Percentiles rank a stretch among this genome's conserved stretches.
phyloP scores from a whole-genome alignment of 2,797 vertebrate species.

The Limosa lapponica region DNA sequence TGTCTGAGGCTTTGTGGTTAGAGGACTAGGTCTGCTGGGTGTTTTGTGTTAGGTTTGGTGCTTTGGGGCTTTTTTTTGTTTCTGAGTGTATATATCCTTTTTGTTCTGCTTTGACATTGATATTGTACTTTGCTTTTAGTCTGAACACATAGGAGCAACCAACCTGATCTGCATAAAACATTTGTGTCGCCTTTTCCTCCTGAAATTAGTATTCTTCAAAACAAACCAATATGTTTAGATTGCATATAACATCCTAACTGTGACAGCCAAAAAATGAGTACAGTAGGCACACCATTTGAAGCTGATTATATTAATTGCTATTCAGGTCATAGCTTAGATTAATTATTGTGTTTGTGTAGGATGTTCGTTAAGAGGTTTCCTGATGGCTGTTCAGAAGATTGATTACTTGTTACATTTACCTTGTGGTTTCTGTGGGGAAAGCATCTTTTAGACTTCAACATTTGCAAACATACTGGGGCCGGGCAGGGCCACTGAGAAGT shows the following conservation, averaged over 20 bases:
- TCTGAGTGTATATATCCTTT: slow-evolving; percentile 2
- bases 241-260: slow-evolving; percentile 21
- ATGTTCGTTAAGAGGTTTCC: slow-evolving; percentile 77
- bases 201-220: slow-evolving; percentile 68
- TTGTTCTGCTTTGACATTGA: slow-evolving; percentile 62
- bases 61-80: not conserved
- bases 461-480: slow-evolving; percentile 31
- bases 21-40: not conserved
- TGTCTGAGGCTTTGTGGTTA: slow-evolving; percentile 31
- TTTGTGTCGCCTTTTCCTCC: slow-evolving; percentile 37
- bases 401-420: slow-evolving; percentile 78
- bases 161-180: slow-evolving; percentile 23
- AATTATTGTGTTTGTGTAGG: slow-evolving; percentile 81
- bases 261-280: slow-evolving; percentile 53
- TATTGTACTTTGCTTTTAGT: slow-evolving; percentile 47
- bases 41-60: not conserved
- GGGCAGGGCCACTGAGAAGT: not conserved
- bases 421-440: slow-evolving; percentile 76
- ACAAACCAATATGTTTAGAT: slow-evolving; percentile 38
- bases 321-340: slow-evolving; percentile 76
- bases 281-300: slow-evolving; percentile 46
- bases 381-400: slow-evolving; percentile 76
- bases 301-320: slow-evolving; percentile 75
- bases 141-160: slow-evolving; percentile 43
- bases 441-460: slow-evolving; percentile 68